Evolutionary conservation across 2,113 vertebrate genomes (phyloP).

Genomic region (Poecile atricapillus): DNA sequence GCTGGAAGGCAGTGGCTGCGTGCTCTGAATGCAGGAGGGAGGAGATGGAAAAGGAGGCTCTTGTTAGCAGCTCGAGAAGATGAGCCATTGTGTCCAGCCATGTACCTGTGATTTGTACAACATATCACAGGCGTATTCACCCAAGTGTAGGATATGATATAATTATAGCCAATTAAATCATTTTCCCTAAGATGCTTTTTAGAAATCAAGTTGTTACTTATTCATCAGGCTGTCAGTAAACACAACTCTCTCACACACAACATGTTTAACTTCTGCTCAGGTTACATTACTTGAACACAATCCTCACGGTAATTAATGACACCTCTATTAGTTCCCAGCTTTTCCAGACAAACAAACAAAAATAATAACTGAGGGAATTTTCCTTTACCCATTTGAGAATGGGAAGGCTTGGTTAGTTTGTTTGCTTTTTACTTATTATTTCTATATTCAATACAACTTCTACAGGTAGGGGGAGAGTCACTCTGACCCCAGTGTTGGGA

Average conservation of each 20-base stretch:
- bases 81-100: background rate
- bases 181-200: constrained; percentile 6
- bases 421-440: background rate
- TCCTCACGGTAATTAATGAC: background rate
- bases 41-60: background rate
- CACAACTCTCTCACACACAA: background rate
- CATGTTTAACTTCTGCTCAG: constrained; percentile 19
- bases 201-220: constrained; percentile 31
- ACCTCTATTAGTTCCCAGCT: background rate
- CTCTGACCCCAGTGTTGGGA: background rate
- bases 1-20: background rate
- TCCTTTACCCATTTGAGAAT: background rate
- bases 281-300: background rate
- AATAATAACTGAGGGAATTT: background rate
- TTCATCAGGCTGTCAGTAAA: constrained; percentile 43
- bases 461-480: background rate
- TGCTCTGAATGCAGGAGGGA: background rate
- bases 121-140: background rate
- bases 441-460: background rate
- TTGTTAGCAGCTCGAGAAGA: background rate
- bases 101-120: background rate
- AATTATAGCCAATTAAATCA: constrained; percentile 29
- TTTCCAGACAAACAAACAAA: background rate
- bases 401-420: background rate
- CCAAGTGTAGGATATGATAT: background rate